Percentiles rank a stretch among this genome's conserved stretches.
These are phyloP conservation scores for Exephanes ischioxanthus DNA, from an alignment of 2,888 invertebrate species.

Conservation along the genomic window DNA sequence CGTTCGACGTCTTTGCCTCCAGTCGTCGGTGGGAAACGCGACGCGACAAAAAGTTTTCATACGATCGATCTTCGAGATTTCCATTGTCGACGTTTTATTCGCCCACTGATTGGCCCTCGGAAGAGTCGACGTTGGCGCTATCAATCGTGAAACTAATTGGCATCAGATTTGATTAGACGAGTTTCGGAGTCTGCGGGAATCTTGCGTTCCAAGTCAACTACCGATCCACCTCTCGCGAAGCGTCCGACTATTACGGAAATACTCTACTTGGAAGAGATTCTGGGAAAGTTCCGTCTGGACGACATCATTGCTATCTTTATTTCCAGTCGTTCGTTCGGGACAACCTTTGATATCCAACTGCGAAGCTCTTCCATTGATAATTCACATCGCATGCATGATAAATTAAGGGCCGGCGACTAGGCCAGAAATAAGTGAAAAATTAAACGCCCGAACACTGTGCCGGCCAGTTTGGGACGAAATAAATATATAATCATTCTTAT, in stretches of 20 bases:
- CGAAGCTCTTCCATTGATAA: not conserved
- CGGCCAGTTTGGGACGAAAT: no score
- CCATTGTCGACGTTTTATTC: not conserved
- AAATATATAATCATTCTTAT: no score
- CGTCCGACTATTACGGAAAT: not conserved
- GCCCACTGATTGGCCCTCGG: not conserved
- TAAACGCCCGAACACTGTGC: not conserved
- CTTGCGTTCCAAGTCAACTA: not conserved
- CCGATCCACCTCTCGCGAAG: not conserved
- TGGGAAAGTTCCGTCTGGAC: not conserved
- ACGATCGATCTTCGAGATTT: not conserved
- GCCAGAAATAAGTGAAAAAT: not conserved
- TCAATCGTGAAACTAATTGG: not conserved
- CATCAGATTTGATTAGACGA: not conserved
- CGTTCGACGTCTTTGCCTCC: not conserved
- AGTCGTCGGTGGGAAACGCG: not conserved
- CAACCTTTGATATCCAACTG: not conserved
- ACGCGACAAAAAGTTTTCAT: not conserved
- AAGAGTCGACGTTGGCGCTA: not conserved
- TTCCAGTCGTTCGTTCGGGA: not conserved
- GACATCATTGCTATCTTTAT: not conserved
- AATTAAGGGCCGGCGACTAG: not conserved
- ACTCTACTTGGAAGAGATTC: not conserved
- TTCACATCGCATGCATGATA: conserved; percentile 28
- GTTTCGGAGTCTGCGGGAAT: not conserved